phyloP scores from a whole-genome alignment of 2,888 invertebrate species.

The Tortrix viridana region DNA sequence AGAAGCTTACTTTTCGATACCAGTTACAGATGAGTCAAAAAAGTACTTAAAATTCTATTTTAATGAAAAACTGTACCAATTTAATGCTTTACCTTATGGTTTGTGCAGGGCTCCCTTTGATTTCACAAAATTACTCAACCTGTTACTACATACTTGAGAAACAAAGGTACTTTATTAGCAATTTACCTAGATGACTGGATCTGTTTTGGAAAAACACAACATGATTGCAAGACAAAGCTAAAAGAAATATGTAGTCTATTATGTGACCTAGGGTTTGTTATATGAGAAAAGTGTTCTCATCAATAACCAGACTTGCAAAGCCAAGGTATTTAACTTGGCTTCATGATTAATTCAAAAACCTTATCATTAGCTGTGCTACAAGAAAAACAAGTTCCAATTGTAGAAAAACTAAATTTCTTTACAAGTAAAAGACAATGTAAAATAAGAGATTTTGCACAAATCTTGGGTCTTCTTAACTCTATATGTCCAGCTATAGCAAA shows the following conservation, averaged over 20 bases:
- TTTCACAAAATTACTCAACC: constrained; percentile 38
- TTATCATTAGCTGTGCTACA: constrained; percentile 9
- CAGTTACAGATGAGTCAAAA: constrained; percentile 15
- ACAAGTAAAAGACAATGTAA: not conserved
- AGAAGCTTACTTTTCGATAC: too few relatives aligned
- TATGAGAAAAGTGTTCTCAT: constrained; percentile 29
- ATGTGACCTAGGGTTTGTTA: constrained; percentile 28
- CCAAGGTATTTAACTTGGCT: constrained; percentile 35
- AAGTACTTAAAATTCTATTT: constrained; percentile 37
- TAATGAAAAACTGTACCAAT: constrained; percentile 32
- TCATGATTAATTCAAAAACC: constrained; percentile 21
- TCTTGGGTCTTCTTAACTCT: constrained; percentile 24
- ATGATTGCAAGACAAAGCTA: constrained; percentile 20
- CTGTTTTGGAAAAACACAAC: constrained; percentile 21
- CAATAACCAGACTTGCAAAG: constrained; percentile 29
- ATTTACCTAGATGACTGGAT: constrained; percentile 35
- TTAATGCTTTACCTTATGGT: constrained; percentile 35
- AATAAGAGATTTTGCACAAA: constrained; percentile 29
- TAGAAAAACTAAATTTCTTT: too few relatives aligned
- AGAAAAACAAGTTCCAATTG: constrained; percentile 6
- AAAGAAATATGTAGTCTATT: constrained; percentile 7
- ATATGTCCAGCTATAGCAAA: constrained; percentile 29
- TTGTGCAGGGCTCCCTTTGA: constrained; percentile 33
- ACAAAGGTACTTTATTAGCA: constrained; percentile 3
- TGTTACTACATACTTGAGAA: constrained; percentile 17